Evolutionary conservation across 2,113 vertebrate genomes (phyloP).

Genomic region (Labeo rohita): DNA sequence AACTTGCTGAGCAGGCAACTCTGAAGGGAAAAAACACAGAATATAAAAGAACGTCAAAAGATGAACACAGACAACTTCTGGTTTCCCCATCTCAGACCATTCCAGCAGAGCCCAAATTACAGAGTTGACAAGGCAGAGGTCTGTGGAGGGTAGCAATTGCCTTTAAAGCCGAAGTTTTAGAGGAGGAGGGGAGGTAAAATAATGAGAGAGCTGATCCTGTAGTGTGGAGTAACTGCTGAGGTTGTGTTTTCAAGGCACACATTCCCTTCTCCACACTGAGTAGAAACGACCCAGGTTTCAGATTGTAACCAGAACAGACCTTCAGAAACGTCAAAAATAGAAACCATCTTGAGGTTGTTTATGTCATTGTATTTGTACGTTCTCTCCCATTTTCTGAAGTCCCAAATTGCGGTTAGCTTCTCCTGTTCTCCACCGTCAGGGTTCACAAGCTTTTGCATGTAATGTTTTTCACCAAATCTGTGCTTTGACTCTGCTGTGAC

Average conservation of each 20-base stretch:
- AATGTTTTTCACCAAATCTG: not conserved
- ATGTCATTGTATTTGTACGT: not conserved
- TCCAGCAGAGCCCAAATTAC: slow-evolving; percentile 74
- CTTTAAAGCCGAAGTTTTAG: slow-evolving; percentile 54
- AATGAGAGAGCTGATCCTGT: slow-evolving; percentile 55
- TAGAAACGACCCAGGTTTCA: slow-evolving; percentile 36
- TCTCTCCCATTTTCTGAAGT: slow-evolving; percentile 4
- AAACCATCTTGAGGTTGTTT: not conserved
- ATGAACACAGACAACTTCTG: slow-evolving; percentile 65
- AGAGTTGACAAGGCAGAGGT: slow-evolving; percentile 69
- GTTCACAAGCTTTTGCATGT: not conserved
- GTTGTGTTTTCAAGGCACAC: slow-evolving; percentile 54
- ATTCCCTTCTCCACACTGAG: slow-evolving; percentile 27
- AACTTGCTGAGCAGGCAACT: slow-evolving; percentile 53
- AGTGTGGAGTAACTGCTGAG: slow-evolving; percentile 52
- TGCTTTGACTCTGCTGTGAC: not conserved
- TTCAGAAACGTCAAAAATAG: not conserved
- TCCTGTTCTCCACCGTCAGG: not conserved
- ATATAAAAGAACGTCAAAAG: slow-evolving; percentile 50
- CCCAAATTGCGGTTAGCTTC: not conserved
- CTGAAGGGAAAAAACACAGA: slow-evolving; percentile 28
- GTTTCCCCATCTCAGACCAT: slow-evolving; percentile 71
- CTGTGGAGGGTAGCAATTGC: slow-evolving; percentile 73
- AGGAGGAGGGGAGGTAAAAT: slow-evolving; percentile 47
- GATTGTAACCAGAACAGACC: not conserved